Evolutionary conservation across 2,113 vertebrate genomes (phyloP), one percentile per base, ranked within the genome.

Genomic region (Festucalex cinctus): DNA sequence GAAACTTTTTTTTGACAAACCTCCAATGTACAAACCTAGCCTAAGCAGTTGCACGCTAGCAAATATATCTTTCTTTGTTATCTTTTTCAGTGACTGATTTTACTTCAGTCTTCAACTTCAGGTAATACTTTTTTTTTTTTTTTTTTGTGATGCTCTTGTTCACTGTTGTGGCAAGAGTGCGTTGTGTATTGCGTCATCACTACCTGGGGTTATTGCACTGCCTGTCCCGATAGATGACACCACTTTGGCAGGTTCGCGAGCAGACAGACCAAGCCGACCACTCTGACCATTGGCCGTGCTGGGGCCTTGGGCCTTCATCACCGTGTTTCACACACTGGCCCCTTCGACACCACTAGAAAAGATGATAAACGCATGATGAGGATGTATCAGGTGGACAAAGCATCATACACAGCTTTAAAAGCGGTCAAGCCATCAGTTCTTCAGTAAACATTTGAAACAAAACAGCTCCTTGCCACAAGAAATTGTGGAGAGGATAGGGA

Each of bases 271-370:
- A 96, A 1, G 84, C 74, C 0, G 95, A 94, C 95, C 95, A 96
- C 53, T 88, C 86, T 0, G 95, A 94, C 95, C 95, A 96, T 7
- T 91, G 92, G 8, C 94, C 93, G 0, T 95, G 90, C 32, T 90
- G 92, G 36, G 93, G 90, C 65, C 81, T 87, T 5, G 94, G 94
- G 22, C 94, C 93, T 74, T 93, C 91, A 4, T 95, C 95, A 0
- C 94, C 94, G 0, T 93, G 89, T 58, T 94, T 95, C 69, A 96
- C 94, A 86, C 95, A 96, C 75, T 95, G 93, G 12, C 95, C 94
- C 70, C 93, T 88, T 0, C 94, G 95, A 74, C 95, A 96, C 95
- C 95, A 96, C 95, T 96, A 62, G 22, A 56, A 17, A n/a, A 46
- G 70, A 69, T 9, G 13, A n/a, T 63, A 24, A 13, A 32, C 32